Percentiles rank a stretch among this genome's conserved stretches.
Evolutionary conservation across 2,113 vertebrate species (phyloP).

Genomic region (Meriones unguiculatus): DNA sequence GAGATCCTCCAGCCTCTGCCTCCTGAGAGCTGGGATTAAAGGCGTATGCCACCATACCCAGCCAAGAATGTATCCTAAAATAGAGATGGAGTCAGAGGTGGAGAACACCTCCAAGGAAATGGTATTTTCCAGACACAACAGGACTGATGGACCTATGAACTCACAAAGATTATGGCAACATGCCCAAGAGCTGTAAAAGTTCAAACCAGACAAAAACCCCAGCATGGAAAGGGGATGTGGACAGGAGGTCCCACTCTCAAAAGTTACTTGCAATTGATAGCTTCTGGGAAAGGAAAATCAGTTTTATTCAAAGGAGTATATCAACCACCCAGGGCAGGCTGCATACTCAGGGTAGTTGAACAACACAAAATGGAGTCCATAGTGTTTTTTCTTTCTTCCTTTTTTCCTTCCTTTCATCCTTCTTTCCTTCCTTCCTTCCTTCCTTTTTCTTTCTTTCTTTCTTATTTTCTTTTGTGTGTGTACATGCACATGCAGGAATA

Average conservation of each 20-base stretch:
- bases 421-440: not conserved
- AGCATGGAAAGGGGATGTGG: not conserved
- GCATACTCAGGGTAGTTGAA: not conserved
- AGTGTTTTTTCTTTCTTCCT: not conserved
- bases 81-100: not conserved
- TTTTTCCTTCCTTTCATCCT: not conserved
- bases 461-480: not conserved
- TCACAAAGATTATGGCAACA: not conserved
- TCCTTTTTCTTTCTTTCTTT: not conserved
- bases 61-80: not conserved
- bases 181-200: not conserved
- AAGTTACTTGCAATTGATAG: not conserved
- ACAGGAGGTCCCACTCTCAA: not conserved
- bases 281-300: not conserved
- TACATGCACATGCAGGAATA: not conserved
- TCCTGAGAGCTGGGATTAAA: not conserved
- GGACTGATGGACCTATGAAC: not conserved
- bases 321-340: not conserved
- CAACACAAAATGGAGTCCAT: not conserved
- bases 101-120: not conserved
- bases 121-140: not conserved
- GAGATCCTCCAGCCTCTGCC: not conserved
- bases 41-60: not conserved
- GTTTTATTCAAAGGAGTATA: not conserved
- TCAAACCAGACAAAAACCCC: not conserved